phyloP scores from a whole-genome alignment of 2,888 invertebrate genomes.

The Crematogaster levior region DNA sequence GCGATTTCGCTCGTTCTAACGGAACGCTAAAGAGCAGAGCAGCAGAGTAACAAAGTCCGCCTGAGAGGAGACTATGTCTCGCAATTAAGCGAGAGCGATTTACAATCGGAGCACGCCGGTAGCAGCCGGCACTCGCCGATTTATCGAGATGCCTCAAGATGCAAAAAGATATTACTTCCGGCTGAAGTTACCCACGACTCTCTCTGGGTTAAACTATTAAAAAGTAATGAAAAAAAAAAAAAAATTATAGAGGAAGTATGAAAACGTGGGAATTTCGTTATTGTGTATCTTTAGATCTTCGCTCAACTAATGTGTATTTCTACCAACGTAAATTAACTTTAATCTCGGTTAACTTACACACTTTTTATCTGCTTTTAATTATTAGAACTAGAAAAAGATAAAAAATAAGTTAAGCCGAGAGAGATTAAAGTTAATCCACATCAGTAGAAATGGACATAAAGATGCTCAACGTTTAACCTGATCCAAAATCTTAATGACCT shows the following conservation, averaged over 20 bases:
- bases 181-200: background rate
- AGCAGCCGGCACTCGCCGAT: background rate
- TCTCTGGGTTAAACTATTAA: background rate
- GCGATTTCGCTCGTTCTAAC: background rate
- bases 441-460: too few relatives aligned
- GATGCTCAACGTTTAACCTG: background rate
- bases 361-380: too few relatives aligned
- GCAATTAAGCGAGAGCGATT: conserved; percentile 9
- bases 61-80: background rate
- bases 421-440: too few relatives aligned
- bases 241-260: background rate
- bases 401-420: too few relatives aligned
- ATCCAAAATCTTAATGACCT: background rate
- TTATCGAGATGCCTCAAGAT: background rate
- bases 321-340: too few relatives aligned
- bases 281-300: background rate
- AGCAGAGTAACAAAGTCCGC: background rate
- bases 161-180: background rate
- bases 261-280: background rate
- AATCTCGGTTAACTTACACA: too few relatives aligned
- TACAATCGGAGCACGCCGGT: background rate
- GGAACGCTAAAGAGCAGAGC: background rate
- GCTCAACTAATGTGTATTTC: too few relatives aligned
- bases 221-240: background rate
- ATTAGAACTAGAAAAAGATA: too few relatives aligned